These are phyloP conservation scores for Neoascia interrupta DNA, from an alignment of 2,888 invertebrate species.

Conservation along the genomic window DNA sequence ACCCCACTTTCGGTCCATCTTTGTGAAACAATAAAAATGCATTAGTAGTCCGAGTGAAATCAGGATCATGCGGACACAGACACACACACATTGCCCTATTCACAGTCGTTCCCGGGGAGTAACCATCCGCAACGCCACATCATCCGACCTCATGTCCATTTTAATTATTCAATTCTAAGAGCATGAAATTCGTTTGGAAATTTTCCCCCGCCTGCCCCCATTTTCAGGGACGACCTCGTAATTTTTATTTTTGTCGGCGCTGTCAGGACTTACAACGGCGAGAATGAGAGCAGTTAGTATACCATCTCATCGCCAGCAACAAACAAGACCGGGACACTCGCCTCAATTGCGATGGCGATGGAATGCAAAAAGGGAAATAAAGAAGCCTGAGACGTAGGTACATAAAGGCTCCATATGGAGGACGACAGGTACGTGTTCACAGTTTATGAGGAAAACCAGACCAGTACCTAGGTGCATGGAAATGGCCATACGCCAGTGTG, in stretches of 20 bases:
- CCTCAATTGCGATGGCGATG: conserved; percentile 2
- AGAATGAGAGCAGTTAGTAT: conserved; percentile 53
- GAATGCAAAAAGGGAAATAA: conserved; percentile 42
- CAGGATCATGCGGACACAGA: conserved; percentile 6
- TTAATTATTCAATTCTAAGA: conserved; percentile 67
- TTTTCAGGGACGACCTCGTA: background rate
- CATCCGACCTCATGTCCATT: conserved; percentile 15
- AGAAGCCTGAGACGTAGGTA: background rate
- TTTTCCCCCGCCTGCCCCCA: conserved; percentile 11
- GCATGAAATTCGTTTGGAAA: conserved; percentile 58
- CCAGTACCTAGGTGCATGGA: background rate
- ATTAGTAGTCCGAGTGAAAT: conserved; percentile 54
- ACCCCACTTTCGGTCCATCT: conserved; percentile 1
- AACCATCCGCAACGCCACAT: background rate
- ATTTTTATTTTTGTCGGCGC: too few species aligned
- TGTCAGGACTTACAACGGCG: conserved; percentile 35
- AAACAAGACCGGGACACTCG: background rate
- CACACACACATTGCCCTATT: background rate
- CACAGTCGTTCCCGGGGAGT: background rate
- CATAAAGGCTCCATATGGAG: conserved; percentile 45
- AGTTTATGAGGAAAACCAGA: conserved; percentile 26
- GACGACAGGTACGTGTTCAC: conserved; percentile 67
- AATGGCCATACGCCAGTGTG: conserved; percentile 28
- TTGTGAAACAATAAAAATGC: conserved; percentile 57
- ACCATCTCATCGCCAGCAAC: conserved; percentile 32